phyloP scores from a whole-genome alignment of 2,888 invertebrate genomes.

The Ptychoptera contaminata region DNA sequence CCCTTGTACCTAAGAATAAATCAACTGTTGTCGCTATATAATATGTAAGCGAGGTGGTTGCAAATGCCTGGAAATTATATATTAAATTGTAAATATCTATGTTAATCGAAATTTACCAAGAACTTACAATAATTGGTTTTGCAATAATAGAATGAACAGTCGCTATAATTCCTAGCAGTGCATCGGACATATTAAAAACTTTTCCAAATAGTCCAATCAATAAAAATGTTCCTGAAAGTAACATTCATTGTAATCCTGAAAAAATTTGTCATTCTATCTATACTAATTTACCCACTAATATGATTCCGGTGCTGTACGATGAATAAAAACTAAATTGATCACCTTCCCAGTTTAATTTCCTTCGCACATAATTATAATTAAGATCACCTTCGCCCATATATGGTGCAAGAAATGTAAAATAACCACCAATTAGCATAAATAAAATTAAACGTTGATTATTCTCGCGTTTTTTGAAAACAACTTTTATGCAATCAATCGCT shows the following conservation, averaged over 20 bases:
- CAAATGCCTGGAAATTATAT: constrained; percentile 20
- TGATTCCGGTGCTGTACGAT: constrained; percentile 22
- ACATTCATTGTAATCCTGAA: neutral
- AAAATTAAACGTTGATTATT: constrained; percentile 22
- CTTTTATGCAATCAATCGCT: constrained; percentile 22
- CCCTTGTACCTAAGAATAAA: constrained; percentile 25
- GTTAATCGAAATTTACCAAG: neutral
- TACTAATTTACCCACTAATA: constrained; percentile 17
- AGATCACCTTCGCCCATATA: constrained; percentile 24
- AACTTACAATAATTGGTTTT: constrained; percentile 24
- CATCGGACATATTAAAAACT: constrained; percentile 22
- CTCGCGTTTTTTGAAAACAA: constrained; percentile 22
- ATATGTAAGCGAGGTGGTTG: constrained; percentile 19
- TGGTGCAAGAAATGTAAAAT: constrained; percentile 25
- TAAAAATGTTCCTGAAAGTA: constrained; percentile 23
- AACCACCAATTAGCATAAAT: constrained; percentile 20
- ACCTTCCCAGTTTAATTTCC: constrained; percentile 27
- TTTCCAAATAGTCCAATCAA: constrained; percentile 29
- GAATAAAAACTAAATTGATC: constrained; percentile 23
- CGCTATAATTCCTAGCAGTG: constrained; percentile 25
- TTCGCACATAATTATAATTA: constrained; percentile 24
- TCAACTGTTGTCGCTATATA: constrained; percentile 25
- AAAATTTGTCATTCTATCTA: neutral
- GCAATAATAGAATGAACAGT: constrained; percentile 23
- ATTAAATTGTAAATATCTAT: no score